Conservation (phyloP, 2,113 vertebrate species). For the Menidia beryllina region DNA sequence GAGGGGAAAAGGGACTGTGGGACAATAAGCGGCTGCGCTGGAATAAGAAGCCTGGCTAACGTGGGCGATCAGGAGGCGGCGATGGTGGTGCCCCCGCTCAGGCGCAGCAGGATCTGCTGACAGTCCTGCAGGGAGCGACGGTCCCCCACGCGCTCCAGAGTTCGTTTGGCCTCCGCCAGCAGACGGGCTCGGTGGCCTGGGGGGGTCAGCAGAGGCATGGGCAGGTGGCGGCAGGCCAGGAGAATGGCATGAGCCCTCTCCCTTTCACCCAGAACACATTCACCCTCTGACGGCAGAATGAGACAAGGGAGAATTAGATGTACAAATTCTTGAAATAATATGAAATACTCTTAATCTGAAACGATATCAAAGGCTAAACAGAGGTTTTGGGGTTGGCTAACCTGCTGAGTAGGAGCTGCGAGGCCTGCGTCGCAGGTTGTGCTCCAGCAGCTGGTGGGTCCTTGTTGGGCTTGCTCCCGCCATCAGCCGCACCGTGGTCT, state of each 20-base stretch:
- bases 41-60: slow-evolving; percentile 4
- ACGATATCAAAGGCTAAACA: no score
- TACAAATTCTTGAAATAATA: not conserved
- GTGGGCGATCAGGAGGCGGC: slow-evolving; percentile 86
- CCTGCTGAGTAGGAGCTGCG: slow-evolving; percentile 69
- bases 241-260: slow-evolving; percentile 95
- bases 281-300: slow-evolving; percentile 80
- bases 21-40: not conserved
- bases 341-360: not conserved
- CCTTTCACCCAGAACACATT: slow-evolving; percentile 89
- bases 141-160: slow-evolving; percentile 96
- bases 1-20: not conserved
- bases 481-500: slow-evolving; percentile 97
- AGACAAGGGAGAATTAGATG: not conserved
- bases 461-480: slow-evolving; percentile 97
- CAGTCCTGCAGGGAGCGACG: slow-evolving; percentile 94
- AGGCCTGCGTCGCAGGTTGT: slow-evolving; percentile 88
- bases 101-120: slow-evolving; percentile 94
- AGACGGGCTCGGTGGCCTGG: slow-evolving; percentile 92
- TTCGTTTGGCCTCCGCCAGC: slow-evolving; percentile 94
- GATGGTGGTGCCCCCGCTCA: slow-evolving; percentile 92
- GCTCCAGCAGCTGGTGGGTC: slow-evolving; percentile 96
- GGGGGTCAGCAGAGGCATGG: slow-evolving; percentile 92
- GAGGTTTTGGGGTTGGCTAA: no score
- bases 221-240: slow-evolving; percentile 94